Conservation (phyloP, 2,797 vertebrate species). For the Pseudomugil tenellus region DNA sequence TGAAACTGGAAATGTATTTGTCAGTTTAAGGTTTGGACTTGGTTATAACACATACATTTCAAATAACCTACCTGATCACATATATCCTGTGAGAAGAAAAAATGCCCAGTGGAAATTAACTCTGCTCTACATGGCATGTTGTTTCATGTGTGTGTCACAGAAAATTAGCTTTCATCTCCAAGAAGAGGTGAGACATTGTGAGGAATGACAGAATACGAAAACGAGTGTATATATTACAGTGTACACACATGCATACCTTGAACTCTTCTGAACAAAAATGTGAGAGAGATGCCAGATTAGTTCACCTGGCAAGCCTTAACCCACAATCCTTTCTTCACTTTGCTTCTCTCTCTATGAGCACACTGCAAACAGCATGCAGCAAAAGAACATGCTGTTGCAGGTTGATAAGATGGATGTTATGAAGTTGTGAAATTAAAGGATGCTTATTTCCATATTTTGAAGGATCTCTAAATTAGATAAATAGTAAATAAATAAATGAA, state of each 20-base stretch:
- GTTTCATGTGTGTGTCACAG: slow-evolving; percentile 1
- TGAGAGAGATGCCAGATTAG: slow-evolving; percentile 40
- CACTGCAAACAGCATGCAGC: no score
- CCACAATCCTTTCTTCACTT: slow-evolving; percentile 1
- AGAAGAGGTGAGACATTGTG: slow-evolving; percentile 21
- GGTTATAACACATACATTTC: slow-evolving; percentile 43
- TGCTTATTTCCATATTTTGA: no score
- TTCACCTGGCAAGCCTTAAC: slow-evolving; percentile 30
- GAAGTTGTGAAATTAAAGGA: no score
- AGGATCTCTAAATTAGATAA: no score
- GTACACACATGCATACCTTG: not conserved
- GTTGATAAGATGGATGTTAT: no score
- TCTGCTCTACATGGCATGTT: slow-evolving; percentile 23
- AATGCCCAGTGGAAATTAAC: slow-evolving; percentile 28
- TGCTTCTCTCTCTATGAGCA: no score
- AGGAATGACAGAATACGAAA: slow-evolving; percentile 16
- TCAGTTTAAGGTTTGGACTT: slow-evolving; percentile 30
- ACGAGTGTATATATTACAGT: not conserved
- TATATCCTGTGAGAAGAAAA: slow-evolving; percentile 2
- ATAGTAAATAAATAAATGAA: no score
- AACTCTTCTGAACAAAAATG: slow-evolving; percentile 22
- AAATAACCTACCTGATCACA: slow-evolving; percentile 16
- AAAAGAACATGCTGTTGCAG: no score
- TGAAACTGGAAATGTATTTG: slow-evolving; percentile 41
- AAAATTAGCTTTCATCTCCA: slow-evolving; percentile 8